These are phyloP conservation scores for Caenorhabditis sinica DNA, from an alignment of 2,888 invertebrate genomes.

Conservation along the genomic window DNA sequence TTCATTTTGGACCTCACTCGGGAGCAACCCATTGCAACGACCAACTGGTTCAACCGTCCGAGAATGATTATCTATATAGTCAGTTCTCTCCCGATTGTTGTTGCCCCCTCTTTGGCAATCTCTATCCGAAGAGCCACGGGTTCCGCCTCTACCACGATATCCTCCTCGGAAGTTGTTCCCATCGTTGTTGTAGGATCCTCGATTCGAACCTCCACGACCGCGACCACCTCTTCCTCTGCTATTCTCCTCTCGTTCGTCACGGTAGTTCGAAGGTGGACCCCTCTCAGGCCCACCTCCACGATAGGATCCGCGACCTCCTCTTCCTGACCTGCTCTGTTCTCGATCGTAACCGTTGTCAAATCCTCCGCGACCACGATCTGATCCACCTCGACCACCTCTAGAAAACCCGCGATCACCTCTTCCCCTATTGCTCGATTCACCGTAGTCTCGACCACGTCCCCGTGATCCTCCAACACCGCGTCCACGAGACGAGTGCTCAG, in stretches of 20 bases:
- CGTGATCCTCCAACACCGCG: conserved; percentile 23
- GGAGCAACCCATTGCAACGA: conserved; percentile 16
- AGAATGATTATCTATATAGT: conserved; percentile 3
- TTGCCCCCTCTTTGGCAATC: not conserved
- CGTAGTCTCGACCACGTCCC: conserved; percentile 18
- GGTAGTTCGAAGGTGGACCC: not conserved
- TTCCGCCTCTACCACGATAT: not conserved
- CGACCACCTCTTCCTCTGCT: conserved; percentile 10
- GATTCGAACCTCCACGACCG: not conserved
- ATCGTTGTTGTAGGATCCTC: not conserved
- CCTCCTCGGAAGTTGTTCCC: not conserved
- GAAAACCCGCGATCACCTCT: conserved; percentile 15
- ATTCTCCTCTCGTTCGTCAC: not conserved
- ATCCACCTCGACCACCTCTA: conserved; percentile 16
- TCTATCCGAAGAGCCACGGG: not conserved
- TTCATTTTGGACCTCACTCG: not conserved
- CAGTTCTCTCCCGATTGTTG: not conserved
- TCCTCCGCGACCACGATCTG: not conserved
- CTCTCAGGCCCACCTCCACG: too few relatives aligned
- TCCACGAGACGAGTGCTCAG: conserved; percentile 24
- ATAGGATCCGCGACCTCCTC: not conserved
- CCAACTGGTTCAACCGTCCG: not conserved
- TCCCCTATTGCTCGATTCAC: not conserved
- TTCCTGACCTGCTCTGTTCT: not conserved
- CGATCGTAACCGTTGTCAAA: not conserved